phyloP scores from a whole-genome alignment of 2,113 vertebrate species.

The Macrotis lagotis region DNA sequence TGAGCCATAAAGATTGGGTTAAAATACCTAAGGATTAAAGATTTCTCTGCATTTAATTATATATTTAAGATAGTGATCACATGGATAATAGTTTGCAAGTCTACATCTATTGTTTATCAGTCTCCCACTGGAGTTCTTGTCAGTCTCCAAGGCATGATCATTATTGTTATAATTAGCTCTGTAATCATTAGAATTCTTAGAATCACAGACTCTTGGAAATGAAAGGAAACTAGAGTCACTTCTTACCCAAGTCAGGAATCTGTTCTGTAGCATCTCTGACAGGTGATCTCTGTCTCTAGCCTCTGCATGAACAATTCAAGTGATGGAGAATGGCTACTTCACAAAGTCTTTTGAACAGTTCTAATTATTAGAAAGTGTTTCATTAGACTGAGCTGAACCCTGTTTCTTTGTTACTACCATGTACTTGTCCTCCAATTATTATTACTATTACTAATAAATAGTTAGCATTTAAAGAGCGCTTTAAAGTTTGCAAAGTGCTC shows the following conservation, averaged over 20 bases:
- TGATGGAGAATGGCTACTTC: background rate
- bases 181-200: background rate
- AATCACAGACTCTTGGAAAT: background rate
- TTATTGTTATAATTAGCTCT: background rate
- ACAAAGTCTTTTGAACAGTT: background rate
- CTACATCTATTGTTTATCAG: background rate
- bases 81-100: background rate
- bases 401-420: background rate
- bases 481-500: background rate
- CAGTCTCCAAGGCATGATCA: background rate
- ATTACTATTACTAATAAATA: background rate
- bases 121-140: background rate
- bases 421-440: background rate
- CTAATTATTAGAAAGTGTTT: background rate
- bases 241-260: background rate
- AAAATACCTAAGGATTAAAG: background rate
- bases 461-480: background rate
- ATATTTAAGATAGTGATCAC: background rate
- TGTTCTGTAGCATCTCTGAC: background rate
- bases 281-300: background rate
- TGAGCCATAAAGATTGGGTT: background rate
- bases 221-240: background rate
- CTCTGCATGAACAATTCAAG: background rate
- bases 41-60: background rate
- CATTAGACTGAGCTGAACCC: background rate